These are phyloP conservation scores for Brachionus rotundiformis DNA, from an alignment of 1,140 invertebrate genomes.

Conservation along the genomic window DNA sequence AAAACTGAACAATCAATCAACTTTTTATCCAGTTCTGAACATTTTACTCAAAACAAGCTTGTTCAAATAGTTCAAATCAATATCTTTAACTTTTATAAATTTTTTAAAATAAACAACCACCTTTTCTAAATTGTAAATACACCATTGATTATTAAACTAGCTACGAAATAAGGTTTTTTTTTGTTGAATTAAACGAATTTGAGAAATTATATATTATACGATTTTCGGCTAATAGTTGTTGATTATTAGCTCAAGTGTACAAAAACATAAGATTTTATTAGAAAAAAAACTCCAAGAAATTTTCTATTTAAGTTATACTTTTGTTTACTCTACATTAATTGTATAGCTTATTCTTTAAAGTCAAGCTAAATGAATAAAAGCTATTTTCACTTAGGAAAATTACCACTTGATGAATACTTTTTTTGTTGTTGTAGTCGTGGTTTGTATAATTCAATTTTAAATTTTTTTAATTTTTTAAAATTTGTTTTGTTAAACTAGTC, in stretches of 20 bases:
- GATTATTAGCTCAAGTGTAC: slow-evolving; percentile 5
- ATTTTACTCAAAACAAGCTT: neutral
- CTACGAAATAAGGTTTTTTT: neutral
- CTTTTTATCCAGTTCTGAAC: neutral
- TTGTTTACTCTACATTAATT: slow-evolving; percentile 7
- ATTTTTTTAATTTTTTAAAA: neutral
- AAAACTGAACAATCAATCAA: too few relatives aligned
- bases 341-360: slow-evolving; percentile 1
- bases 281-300: neutral
- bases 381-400: neutral
- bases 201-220: neutral
- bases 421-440: neutral
- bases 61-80: neutral
- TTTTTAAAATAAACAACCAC: neutral
- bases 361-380: neutral
- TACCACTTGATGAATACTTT: neutral
- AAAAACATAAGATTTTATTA: neutral
- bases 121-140: neutral
- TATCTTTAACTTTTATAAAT: neutral
- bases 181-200: neutral
- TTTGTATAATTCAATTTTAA: slow-evolving; percentile 8
- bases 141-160: neutral
- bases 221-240: slow-evolving; percentile 1
- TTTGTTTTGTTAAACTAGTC: slow-evolving; percentile 1
- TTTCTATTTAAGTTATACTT: neutral